These are phyloP conservation scores for Andricus grossulariae DNA, from an alignment of 1,140 invertebrate genomes.

Conservation along the genomic window DNA sequence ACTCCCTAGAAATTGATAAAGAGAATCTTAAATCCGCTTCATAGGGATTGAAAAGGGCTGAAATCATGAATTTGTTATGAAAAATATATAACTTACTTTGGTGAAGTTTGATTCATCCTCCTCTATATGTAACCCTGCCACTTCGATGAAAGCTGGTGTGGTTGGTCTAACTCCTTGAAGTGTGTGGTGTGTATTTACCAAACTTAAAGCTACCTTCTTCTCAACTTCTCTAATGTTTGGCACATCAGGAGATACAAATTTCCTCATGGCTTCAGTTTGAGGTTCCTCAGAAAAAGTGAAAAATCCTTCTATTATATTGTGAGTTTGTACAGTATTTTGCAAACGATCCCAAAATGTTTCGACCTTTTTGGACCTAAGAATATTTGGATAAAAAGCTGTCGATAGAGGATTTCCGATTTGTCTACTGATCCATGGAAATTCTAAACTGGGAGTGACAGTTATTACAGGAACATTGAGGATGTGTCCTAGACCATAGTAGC, in stretches of 20 bases:
- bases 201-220: slow-evolving; percentile 78
- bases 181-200: slow-evolving; percentile 79
- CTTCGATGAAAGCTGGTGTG: slow-evolving; percentile 75
- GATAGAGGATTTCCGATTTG: slow-evolving; percentile 6
- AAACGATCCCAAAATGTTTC: slow-evolving; percentile 20
- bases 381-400: slow-evolving; percentile 3
- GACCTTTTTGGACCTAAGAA: too few relatives aligned
- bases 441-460: slow-evolving; percentile 1
- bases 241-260: slow-evolving; percentile 69
- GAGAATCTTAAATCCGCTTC: too few relatives aligned
- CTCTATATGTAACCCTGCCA: slow-evolving; percentile 78
- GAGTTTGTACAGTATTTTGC: not conserved
- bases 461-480: not conserved
- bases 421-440: slow-evolving; percentile 5
- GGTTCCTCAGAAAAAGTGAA: slow-evolving; percentile 29
- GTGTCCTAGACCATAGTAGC: slow-evolving; percentile 26
- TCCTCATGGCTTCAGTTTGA: slow-evolving; percentile 69
- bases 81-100: slow-evolving; percentile 33
- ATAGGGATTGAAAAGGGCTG: too few relatives aligned
- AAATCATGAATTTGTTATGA: too few relatives aligned
- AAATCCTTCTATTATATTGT: too few relatives aligned
- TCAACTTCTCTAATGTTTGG: slow-evolving; percentile 76
- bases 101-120: slow-evolving; percentile 38
- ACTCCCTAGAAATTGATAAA: too few relatives aligned
- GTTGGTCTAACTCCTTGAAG: slow-evolving; percentile 68